These are phyloP conservation scores for Phoeniculus purpureus DNA, from an alignment of 2,797 vertebrate species.

Conservation along the genomic window DNA sequence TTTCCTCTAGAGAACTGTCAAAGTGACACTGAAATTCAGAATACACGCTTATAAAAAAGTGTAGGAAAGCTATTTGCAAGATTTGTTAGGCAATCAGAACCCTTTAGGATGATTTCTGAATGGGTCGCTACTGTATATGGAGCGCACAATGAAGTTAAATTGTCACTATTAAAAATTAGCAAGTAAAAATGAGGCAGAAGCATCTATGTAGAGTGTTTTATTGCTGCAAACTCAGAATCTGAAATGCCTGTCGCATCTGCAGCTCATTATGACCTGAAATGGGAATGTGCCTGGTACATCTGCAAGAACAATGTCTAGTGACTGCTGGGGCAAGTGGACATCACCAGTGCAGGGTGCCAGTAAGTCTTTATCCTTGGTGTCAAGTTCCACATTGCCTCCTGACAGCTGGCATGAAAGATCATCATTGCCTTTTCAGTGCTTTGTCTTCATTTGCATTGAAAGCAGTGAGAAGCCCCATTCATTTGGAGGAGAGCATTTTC, in stretches of 20 bases:
- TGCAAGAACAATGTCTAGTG: constrained; percentile 18
- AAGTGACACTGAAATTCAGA: constrained; percentile 31
- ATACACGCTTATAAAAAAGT: not conserved
- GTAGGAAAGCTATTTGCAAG: constrained; percentile 46
- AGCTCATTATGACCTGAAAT: constrained; percentile 43
- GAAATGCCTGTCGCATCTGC: constrained; percentile 31
- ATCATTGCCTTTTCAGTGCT: not conserved
- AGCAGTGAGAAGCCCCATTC: not conserved
- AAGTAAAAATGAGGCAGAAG: constrained; percentile 46
- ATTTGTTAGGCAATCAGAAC: constrained; percentile 58
- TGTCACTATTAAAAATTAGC: constrained; percentile 65
- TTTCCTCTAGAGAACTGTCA: constrained; percentile 46
- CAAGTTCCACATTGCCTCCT: not conserved
- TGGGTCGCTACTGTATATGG: constrained; percentile 14
- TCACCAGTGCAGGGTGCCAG: not conserved
- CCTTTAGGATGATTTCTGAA: constrained; percentile 54
- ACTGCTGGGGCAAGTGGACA: constrained; percentile 16
- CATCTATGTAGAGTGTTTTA: constrained; percentile 7
- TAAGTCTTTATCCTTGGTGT: not conserved
- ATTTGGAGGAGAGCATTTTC: not conserved
- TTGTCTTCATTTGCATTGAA: constrained; percentile 1
- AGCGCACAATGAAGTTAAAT: constrained; percentile 46
- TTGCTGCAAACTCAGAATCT: not conserved
- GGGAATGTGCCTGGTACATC: not conserved
- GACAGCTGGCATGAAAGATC: constrained; percentile 27